A percentile compares a stretch with the other conserved stretches of the same genome.
These are phyloP conservation scores for Oceanodroma leucorhoa DNA, from an alignment of 2,797 vertebrate species.

Conservation along the genomic window DNA sequence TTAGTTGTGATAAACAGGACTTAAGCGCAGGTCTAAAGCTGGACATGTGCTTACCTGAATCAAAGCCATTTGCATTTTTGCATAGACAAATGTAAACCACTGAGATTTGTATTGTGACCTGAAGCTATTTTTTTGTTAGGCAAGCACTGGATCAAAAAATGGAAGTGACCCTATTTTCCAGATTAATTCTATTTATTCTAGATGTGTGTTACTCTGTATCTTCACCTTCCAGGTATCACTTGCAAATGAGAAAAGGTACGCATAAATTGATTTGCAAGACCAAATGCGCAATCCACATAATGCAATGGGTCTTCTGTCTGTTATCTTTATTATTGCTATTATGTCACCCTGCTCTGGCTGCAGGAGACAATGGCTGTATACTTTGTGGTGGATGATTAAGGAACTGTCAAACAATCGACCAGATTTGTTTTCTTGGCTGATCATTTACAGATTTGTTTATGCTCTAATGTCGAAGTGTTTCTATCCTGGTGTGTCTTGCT, in stretches of 20 bases:
- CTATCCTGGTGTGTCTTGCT: not conserved
- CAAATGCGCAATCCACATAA: not conserved
- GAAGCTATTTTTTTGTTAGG: not conserved
- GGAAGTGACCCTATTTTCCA: not conserved
- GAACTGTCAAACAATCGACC: not conserved
- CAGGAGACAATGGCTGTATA: not conserved
- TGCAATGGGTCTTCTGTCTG: not conserved
- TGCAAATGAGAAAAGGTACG: not conserved
- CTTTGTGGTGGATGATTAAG: not conserved
- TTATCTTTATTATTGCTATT: not conserved
- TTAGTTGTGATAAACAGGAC: not conserved
- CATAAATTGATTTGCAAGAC: not conserved
- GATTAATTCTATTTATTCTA: not conserved
- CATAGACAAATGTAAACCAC: not conserved
- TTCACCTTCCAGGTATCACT: not conserved
- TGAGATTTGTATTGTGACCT: not conserved
- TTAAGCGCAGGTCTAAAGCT: not conserved
- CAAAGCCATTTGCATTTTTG: not conserved
- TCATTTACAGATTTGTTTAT: constrained; percentile 5
- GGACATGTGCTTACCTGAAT: not conserved
- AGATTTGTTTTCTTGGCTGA: not conserved
- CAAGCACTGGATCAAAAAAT: not conserved
- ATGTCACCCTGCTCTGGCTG: not conserved
- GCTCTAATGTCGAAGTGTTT: not conserved
- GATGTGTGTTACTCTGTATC: not conserved